Evolutionary conservation across 2,797 vertebrate species (phyloP).

Genomic region (Protosalanx chinensis): DNA sequence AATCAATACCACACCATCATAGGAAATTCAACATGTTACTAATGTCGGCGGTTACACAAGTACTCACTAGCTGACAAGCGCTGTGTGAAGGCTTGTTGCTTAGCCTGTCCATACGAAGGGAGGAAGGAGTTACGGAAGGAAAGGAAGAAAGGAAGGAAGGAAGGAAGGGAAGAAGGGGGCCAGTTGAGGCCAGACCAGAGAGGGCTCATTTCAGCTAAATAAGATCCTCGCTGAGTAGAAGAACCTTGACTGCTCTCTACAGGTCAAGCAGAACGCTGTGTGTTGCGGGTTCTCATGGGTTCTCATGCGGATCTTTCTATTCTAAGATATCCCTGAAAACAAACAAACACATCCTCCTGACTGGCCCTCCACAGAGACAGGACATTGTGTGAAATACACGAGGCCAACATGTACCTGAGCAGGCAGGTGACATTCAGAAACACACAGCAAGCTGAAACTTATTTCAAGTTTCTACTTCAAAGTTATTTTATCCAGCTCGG

Average conservation of each 20-base stretch:
- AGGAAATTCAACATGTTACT: neutral
- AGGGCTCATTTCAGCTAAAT: neutral
- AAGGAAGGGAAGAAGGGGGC: neutral
- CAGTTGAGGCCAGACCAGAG: neutral
- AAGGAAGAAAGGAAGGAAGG: neutral
- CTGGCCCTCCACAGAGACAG: neutral
- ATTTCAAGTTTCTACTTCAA: too few relatives aligned
- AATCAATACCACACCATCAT: too few relatives aligned
- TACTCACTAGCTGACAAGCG: too few relatives aligned
- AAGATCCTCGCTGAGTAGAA: neutral
- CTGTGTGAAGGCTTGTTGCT: too few relatives aligned
- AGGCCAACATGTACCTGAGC: neutral
- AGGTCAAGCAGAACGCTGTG: neutral
- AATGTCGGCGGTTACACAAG: too few relatives aligned
- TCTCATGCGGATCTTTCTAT: neutral
- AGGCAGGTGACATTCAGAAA: neutral
- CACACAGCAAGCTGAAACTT: neutral
- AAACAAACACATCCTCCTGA: neutral
- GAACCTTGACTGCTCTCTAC: neutral
- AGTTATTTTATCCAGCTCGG: neutral
- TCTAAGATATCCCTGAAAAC: neutral
- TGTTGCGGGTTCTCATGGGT: neutral
- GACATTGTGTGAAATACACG: neutral
- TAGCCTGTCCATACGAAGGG: neutral
- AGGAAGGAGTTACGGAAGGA: conserved; percentile 1